Conservation (phyloP, 2,113 vertebrate genomes). For the Dinomys branickii region DNA sequence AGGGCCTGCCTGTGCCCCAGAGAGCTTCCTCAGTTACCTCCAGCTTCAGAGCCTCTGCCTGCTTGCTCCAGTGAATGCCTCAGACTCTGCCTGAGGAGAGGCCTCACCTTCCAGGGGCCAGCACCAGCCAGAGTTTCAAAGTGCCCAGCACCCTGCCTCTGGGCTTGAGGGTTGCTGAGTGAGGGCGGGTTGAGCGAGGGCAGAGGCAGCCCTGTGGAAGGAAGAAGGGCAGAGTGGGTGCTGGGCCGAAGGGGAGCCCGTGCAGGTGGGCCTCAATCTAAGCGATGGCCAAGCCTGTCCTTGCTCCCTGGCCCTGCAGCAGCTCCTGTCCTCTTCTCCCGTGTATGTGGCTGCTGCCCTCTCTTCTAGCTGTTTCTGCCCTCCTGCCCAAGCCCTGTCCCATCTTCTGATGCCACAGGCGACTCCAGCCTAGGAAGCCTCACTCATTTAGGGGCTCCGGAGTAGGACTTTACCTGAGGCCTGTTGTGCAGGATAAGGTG, state of each 20-base stretch:
- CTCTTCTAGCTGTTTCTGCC: neutral
- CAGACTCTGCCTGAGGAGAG: neutral
- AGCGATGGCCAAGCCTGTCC: neutral
- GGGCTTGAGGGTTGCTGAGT: neutral
- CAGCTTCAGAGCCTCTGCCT: neutral
- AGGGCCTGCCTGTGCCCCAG: neutral
- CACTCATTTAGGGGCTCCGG: neutral
- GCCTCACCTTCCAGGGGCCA: neutral
- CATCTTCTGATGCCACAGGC: no score
- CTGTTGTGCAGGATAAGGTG: neutral
- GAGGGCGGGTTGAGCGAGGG: neutral
- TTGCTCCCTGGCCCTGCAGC: neutral
- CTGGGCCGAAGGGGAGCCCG: neutral
- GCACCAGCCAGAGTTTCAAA: no score
- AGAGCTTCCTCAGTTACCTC: neutral
- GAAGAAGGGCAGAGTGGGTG: accelerated
- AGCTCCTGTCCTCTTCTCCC: neutral
- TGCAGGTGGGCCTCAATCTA: neutral
- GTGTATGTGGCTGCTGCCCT: neutral
- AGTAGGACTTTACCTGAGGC: neutral
- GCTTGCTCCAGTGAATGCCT: neutral
- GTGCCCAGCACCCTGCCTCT: no score
- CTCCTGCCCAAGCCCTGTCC: neutral
- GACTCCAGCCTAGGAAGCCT: neutral
- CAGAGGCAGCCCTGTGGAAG: neutral